A percentile compares a stretch with the other conserved stretches of the same genome.
These are phyloP conservation scores for Hippocampus abdominalis DNA, from an alignment of 2,113 vertebrate species.

Conservation along the genomic window DNA sequence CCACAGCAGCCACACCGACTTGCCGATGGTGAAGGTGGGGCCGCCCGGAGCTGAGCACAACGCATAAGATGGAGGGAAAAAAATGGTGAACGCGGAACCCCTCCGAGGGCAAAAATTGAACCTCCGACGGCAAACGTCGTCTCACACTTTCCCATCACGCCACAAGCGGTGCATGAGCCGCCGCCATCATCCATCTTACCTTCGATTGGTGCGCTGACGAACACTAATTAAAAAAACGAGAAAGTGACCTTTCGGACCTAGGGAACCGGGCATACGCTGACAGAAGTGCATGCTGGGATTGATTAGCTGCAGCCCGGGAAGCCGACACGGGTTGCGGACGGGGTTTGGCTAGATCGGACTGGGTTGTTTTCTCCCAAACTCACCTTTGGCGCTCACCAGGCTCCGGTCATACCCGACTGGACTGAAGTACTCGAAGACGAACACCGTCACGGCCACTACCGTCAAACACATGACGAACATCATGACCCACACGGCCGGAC, in stretches of 20 bases:
- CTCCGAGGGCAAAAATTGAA: no score
- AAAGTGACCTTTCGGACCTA: constrained; percentile 71
- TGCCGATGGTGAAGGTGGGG: constrained; percentile 94
- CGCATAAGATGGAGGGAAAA: neutral
- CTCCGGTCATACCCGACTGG: constrained; percentile 94
- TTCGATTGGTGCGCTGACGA: constrained; percentile 63
- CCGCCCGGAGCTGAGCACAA: constrained; percentile 79
- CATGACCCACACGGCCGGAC: constrained; percentile 86
- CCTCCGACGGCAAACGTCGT: no score
- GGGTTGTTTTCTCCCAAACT: constrained; percentile 49
- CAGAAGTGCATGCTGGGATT: constrained; percentile 58
- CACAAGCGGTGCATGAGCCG: constrained; percentile 16
- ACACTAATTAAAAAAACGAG: constrained; percentile 69
- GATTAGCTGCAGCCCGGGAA: constrained; percentile 48
- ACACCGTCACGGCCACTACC: constrained; percentile 92
- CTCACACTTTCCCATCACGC: constrained; percentile 27
- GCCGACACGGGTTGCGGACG: neutral
- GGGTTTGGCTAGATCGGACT: no score
- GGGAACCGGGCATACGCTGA: constrained; percentile 50
- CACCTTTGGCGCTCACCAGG: constrained; percentile 89
- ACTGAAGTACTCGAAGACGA: constrained; percentile 95
- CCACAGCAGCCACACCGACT: constrained; percentile 97
- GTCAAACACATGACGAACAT: constrained; percentile 99
- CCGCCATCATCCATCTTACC: constrained; percentile 64
- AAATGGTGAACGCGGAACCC: no score